These are phyloP conservation scores for Drosophila pectinifera DNA, from an alignment of 1,140 invertebrate species.

Conservation along the genomic window DNA sequence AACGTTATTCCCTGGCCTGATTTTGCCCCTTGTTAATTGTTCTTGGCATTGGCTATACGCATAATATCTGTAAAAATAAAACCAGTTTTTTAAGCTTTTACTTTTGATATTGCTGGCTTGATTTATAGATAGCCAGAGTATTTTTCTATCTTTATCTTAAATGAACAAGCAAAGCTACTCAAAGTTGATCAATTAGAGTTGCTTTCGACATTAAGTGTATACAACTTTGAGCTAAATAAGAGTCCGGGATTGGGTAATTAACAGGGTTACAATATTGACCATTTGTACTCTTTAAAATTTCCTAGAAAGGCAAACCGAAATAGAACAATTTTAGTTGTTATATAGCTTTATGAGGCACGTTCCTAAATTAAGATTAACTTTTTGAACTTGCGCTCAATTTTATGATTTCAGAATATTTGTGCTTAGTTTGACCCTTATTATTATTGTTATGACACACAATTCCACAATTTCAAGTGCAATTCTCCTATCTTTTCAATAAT, in stretches of 20 bases:
- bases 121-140: conserved; percentile 14
- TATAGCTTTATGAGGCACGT: neutral
- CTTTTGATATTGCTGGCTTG: conserved; percentile 36
- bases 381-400: too few species aligned
- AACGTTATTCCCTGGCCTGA: conserved; percentile 54
- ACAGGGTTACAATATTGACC: neutral
- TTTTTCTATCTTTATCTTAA: conserved; percentile 1
- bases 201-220: neutral
- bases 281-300: neutral
- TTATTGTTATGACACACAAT: conserved; percentile 51
- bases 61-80: conserved; percentile 21
- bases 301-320: too few species aligned
- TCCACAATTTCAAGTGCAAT: conserved; percentile 57
- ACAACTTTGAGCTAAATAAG: conserved; percentile 3
- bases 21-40: conserved; percentile 52
- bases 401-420: neutral
- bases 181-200: conserved; percentile 13
- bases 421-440: conserved; percentile 6
- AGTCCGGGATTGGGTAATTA: neutral
- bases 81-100: conserved; percentile 42
- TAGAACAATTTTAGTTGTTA: neutral
- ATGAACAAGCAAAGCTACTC: neutral
- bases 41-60: conserved; percentile 28
- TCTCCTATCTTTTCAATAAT: conserved; percentile 56
- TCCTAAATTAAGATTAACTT: too few species aligned